Evolutionary conservation across 1,140 invertebrate species (phyloP), one percentile per base, ranked within the genome.

Genomic region (Lutraria rhynchaena): DNA sequence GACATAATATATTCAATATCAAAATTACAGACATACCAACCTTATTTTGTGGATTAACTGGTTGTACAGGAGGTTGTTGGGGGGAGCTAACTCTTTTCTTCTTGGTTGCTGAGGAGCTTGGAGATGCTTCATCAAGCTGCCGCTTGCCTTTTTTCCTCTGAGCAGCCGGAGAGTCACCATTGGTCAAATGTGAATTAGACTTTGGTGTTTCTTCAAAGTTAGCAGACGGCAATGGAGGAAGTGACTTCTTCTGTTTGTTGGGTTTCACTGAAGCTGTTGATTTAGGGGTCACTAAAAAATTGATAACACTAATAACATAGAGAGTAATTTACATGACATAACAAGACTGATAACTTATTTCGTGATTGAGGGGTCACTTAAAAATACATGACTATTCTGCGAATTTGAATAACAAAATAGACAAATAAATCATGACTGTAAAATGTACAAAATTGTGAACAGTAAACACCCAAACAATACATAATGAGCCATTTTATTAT

Each of bases 81-180:
- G 81, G 61, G n/a, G 74, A 70, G 4, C 13, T 31, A n/a, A 60
- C 44, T 76, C 53, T 75, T n/a, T 61, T 71, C 70, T 81, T 81
- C 46, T 81, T 77, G 55, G 35, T 49, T 27, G 22, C 31, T 31
- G 58, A 51, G 22, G 61, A 22, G 58, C 41, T 44, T 24, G 63
- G 75, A 51, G 74, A 55, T 3, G 9, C 35, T 55, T 78, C 61
- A 41, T 78, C 63, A 2, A 57, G 29, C 24, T 9, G 46, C 13
- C 75, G 27, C 51, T 78, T 78, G 44, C 51, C 61, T 41, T 44
- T 74, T 17, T 60, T 74, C 31, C 27, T 60, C 17, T 22, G 3
- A 51, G 44, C 19, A 41, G 61, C 41, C 11, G n/a, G 15, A 27
- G 61, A 4, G 35, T 65, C 61, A 44, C 37, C 61, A 35, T 60